A percentile compares a stretch with the other conserved stretches of the same genome.
Conservation (phyloP, 1,140 invertebrate species). For the Pogonognathellus flavescens region DNA sequence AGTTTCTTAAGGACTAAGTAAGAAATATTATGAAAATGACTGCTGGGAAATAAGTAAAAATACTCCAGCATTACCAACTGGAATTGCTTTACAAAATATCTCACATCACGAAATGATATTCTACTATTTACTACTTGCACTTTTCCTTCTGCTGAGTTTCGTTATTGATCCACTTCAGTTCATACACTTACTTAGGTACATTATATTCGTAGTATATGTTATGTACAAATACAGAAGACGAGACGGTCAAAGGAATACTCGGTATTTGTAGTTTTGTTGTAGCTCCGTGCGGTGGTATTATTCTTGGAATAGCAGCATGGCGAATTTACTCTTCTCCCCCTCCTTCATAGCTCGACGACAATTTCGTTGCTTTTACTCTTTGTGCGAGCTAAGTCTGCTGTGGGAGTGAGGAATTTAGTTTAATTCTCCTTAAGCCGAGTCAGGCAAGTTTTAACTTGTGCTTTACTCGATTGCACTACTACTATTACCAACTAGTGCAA, state of each 20-base stretch:
- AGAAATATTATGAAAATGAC: conserved; percentile 45
- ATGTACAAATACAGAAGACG: neutral
- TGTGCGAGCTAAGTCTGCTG: neutral
- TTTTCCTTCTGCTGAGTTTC: neutral
- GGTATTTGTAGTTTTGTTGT: neutral
- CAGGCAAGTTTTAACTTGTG: conserved; percentile 30
- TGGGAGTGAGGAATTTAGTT: conserved; percentile 14
- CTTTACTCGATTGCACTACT: neutral
- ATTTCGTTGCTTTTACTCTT: conserved; percentile 32
- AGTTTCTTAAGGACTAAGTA: conserved; percentile 11
- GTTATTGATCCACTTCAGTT: conserved; percentile 31
- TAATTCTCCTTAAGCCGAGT: conserved; percentile 27
- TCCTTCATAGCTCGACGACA: conserved; percentile 20
- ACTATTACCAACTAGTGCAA: neutral
- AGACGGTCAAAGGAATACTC: neutral
- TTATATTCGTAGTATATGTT: too few relatives aligned
- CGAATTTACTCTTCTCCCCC: conserved; percentile 20
- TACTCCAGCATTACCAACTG: neutral
- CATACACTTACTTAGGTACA: neutral
- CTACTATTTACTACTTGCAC: neutral
- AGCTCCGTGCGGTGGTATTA: neutral
- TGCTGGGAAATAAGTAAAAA: conserved; percentile 12
- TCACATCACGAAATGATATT: conserved; percentile 17
- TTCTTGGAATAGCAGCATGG: neutral
- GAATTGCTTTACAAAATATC: neutral